These are phyloP conservation scores for Calephelis perditalis DNA, from an alignment of 2,888 invertebrate genomes.

Conservation along the genomic window DNA sequence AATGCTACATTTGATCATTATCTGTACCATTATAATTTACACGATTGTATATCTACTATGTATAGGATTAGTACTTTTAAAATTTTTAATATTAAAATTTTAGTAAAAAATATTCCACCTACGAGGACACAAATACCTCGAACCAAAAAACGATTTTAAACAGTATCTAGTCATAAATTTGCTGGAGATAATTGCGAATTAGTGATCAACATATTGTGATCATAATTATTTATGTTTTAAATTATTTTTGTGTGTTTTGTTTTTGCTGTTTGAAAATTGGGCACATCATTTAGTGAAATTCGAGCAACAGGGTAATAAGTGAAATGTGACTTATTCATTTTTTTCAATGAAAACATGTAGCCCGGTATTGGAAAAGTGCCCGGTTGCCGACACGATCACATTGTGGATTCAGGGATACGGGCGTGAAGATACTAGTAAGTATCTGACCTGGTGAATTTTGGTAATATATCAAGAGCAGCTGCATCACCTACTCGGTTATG, in stretches of 20 bases:
- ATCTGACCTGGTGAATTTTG: too few species aligned
- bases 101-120: slow-evolving; percentile 8
- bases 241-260: slow-evolving; percentile 16
- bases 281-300: slow-evolving; percentile 13
- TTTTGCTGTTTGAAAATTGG: slow-evolving; percentile 13
- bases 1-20: too few species aligned
- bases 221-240: slow-evolving; percentile 36
- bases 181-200: slow-evolving; percentile 46
- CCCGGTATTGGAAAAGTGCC: too few species aligned
- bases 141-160: slow-evolving; percentile 16
- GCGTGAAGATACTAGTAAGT: too few species aligned
- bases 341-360: not conserved
- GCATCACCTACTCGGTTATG: too few species aligned
- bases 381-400: too few species aligned
- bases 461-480: too few species aligned
- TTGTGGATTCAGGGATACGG: too few species aligned
- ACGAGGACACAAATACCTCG: not conserved
- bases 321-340: slow-evolving; percentile 4
- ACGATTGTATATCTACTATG: slow-evolving; percentile 1
- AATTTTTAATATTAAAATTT: not conserved
- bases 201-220: slow-evolving; percentile 34
- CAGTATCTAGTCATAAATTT: slow-evolving; percentile 63
- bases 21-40: not conserved
- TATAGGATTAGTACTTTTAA: slow-evolving; percentile 5
- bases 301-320: slow-evolving; percentile 28